Percentiles rank a stretch among this genome's conserved stretches.
phyloP scores from a whole-genome alignment of 2,797 vertebrate species.

The Acomys russatus region DNA sequence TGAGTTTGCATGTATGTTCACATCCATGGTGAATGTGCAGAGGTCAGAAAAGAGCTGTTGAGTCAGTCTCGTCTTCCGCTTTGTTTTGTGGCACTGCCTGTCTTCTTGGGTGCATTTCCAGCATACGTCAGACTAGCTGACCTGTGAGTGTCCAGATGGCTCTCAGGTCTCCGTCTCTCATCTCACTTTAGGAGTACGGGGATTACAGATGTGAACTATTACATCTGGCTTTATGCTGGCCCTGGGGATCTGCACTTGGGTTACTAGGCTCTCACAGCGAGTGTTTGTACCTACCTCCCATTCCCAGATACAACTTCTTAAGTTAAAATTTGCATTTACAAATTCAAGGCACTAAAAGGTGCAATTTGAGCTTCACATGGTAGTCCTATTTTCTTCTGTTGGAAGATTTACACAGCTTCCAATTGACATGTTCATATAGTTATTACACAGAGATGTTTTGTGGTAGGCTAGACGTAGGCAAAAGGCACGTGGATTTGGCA shows the following conservation, averaged over 20 bases:
- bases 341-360: background rate
- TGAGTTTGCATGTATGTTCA: background rate
- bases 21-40: background rate
- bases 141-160: background rate
- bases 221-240: background rate
- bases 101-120: too few species aligned
- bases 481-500: constrained; percentile 46
- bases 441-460: background rate
- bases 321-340: constrained; percentile 7
- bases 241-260: background rate
- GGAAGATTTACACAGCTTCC: background rate
- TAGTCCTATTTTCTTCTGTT: constrained; percentile 5
- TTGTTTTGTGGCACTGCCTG: background rate
- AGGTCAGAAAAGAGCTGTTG: background rate
- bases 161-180: background rate
- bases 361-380: background rate
- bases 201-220: background rate
- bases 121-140: background rate
- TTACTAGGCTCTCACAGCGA: background rate
- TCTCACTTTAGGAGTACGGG: background rate
- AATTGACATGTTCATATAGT: background rate
- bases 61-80: background rate
- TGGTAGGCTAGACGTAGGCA: background rate
- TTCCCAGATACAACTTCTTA: background rate
- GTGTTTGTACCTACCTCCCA: background rate